Evolutionary conservation across 2,888 invertebrate species (phyloP).

Genomic region (Leptarthrus brevirostris): DNA sequence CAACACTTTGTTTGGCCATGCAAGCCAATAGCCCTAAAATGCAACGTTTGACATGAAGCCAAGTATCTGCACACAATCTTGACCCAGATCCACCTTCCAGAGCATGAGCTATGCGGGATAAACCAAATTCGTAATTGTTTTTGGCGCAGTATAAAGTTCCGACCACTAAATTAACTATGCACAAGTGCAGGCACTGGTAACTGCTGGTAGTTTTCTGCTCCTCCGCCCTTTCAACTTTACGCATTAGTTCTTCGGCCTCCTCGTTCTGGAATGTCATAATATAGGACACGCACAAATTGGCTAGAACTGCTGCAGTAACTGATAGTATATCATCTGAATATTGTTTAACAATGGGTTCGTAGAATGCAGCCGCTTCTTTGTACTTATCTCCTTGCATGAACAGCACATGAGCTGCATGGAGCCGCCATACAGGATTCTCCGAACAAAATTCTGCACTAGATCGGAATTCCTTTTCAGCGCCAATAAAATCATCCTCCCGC

Average conservation of each 20-base stretch:
- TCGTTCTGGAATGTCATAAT: conserved; percentile 99
- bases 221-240: conserved; percentile 98
- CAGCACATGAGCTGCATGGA: conserved; percentile 98
- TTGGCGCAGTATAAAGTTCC: conserved; percentile 98
- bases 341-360: conserved; percentile 96
- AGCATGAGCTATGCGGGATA: conserved; percentile 96
- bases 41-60: conserved; percentile 97
- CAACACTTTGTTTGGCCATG: conserved; percentile 85
- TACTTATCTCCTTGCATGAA: conserved; percentile 99
- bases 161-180: conserved; percentile 98
- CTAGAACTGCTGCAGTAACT: conserved; percentile 97
- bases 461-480: conserved; percentile 96
- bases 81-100: conserved; percentile 69
- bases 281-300: conserved; percentile 98
- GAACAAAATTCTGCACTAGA: conserved; percentile 98
- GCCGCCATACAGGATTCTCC: conserved; percentile 95
- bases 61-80: conserved; percentile 96
- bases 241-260: conserved; percentile 98
- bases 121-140: conserved; percentile 98
- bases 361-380: conserved; percentile 97
- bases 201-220: conserved; percentile 88
- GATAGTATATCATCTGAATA: conserved; percentile 92
- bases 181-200: conserved; percentile 94
- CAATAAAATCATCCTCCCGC: conserved; percentile 95
- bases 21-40: conserved; percentile 89